Evolutionary conservation across 2,113 vertebrate genomes (phyloP).

Genomic region (Macaca nemestrina): DNA sequence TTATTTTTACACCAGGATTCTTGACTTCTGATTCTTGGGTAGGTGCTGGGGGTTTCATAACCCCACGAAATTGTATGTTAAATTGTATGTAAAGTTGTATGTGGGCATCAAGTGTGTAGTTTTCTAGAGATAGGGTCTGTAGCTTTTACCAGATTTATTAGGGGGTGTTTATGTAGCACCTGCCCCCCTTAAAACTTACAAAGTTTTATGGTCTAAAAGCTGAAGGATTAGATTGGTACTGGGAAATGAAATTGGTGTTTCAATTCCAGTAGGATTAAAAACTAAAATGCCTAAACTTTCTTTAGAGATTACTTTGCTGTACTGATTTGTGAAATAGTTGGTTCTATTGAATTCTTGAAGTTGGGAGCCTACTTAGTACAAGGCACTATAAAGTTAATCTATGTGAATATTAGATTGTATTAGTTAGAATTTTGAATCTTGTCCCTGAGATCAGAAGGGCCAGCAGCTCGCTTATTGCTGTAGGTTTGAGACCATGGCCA

Average conservation of each 20-base stretch:
- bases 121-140: not conserved
- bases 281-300: not conserved
- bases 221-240: not conserved
- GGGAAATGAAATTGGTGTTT: not conserved
- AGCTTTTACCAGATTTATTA: not conserved
- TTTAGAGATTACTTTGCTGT: not conserved
- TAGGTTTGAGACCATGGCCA: not conserved
- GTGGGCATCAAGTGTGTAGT: not conserved
- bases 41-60: not conserved
- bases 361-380: not conserved
- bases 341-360: not conserved
- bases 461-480: not conserved
- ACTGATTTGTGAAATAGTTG: not conserved
- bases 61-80: not conserved
- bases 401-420: not conserved
- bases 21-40: not conserved
- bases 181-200: not conserved
- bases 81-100: not conserved
- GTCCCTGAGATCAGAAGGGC: not conserved
- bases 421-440: not conserved
- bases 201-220: not conserved
- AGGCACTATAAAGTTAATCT: not conserved
- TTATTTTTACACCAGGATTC: not conserved
- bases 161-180: not conserved
- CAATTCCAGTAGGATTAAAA: not conserved